A percentile compares a stretch with the other conserved stretches of the same genome.
Evolutionary conservation across 2,113 vertebrate species (phyloP).

Genomic region (Zosterops borbonicus): DNA sequence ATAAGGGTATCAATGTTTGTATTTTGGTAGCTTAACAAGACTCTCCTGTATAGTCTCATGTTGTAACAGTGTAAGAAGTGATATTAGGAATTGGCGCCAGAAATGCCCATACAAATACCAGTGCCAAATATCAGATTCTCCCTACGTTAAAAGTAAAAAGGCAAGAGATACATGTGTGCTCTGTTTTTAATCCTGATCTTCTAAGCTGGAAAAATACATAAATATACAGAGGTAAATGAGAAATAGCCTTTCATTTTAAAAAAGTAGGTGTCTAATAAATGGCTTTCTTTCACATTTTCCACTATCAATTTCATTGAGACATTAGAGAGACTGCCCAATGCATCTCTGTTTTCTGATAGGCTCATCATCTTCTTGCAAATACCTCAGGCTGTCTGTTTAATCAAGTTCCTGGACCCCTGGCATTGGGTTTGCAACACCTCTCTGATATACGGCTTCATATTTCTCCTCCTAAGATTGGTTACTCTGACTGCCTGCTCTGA

Average conservation of each 20-base stretch:
- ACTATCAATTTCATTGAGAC: neutral
- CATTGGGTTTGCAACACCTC: neutral
- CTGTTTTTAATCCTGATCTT: neutral
- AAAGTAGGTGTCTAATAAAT: neutral
- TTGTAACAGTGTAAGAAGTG: neutral
- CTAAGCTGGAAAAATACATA: neutral
- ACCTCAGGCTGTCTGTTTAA: neutral
- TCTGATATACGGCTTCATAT: neutral
- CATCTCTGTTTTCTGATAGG: neutral
- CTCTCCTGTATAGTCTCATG: neutral
- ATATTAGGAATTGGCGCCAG: neutral
- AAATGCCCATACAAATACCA: neutral
- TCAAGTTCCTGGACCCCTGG: neutral
- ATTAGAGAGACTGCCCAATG: neutral
- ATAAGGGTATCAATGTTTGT: neutral
- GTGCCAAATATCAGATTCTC: neutral
- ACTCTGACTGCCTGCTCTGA: neutral
- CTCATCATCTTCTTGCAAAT: neutral
- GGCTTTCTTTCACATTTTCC: neutral
- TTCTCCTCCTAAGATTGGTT: neutral
- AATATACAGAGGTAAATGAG: neutral
- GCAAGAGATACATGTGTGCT: neutral
- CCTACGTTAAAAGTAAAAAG: neutral
- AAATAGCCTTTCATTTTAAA: neutral
- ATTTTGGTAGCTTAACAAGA: neutral